Percentiles rank a stretch among this genome's conserved stretches.
Evolutionary conservation across 1,140 invertebrate species (phyloP).

Genomic region (Drosophila grimshawi): DNA sequence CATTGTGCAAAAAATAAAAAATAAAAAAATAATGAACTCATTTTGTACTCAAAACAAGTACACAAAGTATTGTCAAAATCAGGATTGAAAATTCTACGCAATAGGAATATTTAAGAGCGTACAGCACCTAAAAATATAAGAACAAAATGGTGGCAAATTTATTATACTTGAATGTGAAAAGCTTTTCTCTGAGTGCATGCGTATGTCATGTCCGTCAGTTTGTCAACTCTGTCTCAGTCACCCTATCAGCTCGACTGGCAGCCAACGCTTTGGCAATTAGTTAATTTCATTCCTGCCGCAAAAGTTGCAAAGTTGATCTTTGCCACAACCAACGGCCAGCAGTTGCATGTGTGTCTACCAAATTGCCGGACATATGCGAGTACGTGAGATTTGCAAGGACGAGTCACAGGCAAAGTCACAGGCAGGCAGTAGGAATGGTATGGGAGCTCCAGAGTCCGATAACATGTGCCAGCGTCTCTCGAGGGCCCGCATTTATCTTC

Average conservation of each 20-base stretch:
- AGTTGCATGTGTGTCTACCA: conserved; percentile 31
- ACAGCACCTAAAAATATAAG: no score
- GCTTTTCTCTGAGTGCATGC: conserved; percentile 24
- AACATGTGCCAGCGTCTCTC: conserved; percentile 33
- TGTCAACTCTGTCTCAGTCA: conserved; percentile 40
- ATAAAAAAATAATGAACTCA: not conserved
- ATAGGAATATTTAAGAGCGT: no score
- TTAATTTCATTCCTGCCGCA: conserved; percentile 70
- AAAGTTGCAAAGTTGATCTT: conserved; percentile 61
- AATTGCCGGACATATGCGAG: conserved; percentile 52
- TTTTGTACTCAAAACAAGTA: not conserved
- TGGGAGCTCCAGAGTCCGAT: not conserved
- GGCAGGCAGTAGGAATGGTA: not conserved
- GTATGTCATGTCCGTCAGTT: conserved; percentile 41
- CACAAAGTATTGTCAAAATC: no score
- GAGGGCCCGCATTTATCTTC: conserved; percentile 71
- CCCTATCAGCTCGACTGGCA: conserved; percentile 34
- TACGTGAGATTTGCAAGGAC: conserved; percentile 14
- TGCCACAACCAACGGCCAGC: not conserved
- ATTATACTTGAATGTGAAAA: not conserved
- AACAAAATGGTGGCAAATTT: no score
- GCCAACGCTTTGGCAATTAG: conserved; percentile 63
- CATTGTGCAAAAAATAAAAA: not conserved
- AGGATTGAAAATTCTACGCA: no score
- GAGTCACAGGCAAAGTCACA: not conserved